These are phyloP conservation scores for Callimico goeldii DNA, from an alignment of 2,797 vertebrate species.

Conservation along the genomic window DNA sequence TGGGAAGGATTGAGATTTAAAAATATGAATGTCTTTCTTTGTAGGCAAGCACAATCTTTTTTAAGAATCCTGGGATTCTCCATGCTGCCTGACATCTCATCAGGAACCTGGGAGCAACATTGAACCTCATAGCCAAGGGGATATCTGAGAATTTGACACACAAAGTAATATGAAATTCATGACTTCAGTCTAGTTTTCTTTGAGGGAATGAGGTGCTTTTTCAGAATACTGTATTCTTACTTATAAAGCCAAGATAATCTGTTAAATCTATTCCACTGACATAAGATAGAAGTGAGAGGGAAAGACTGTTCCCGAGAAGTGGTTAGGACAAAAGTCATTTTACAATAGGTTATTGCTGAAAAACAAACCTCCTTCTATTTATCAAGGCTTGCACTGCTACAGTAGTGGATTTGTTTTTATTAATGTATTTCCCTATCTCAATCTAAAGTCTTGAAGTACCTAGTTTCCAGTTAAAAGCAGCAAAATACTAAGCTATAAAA, in stretches of 20 bases:
- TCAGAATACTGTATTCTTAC: background rate
- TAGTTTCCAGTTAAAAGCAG: background rate
- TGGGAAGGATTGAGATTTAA: background rate
- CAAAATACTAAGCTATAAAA: slow-evolving; percentile 17
- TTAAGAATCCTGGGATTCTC: background rate
- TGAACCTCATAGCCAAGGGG: too few relatives aligned
- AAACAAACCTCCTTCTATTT: background rate
- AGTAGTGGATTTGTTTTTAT: background rate
- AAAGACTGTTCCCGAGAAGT: background rate
- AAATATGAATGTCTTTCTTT: background rate
- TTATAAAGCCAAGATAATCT: background rate
- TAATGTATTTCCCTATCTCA: background rate
- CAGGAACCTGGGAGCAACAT: background rate
- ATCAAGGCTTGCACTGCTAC: background rate
- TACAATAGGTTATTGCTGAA: background rate
- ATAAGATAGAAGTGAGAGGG: background rate
- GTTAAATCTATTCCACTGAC: background rate
- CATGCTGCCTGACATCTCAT: background rate
- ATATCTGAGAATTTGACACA: background rate
- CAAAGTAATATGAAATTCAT: background rate
- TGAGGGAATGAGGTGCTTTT: background rate
- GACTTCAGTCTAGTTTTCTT: background rate
- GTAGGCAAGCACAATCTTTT: background rate
- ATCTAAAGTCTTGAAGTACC: background rate
- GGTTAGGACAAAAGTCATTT: background rate